Base-by-base conservation (phyloP, 2,888 invertebrate species). In the Lordiphosa andalusiaca region DNA sequence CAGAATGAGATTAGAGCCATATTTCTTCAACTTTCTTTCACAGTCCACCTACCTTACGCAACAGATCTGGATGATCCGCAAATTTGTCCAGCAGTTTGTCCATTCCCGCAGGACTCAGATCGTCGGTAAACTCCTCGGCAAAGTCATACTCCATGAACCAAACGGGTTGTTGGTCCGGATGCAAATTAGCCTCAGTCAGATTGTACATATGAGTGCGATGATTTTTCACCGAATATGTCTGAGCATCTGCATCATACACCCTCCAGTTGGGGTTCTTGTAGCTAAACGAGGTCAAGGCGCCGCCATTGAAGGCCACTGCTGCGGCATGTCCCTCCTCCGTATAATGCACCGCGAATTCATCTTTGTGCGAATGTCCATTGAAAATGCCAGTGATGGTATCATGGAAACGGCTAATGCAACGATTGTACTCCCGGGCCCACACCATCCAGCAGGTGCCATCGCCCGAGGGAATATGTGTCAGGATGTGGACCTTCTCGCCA, bases 381-480 rank as follows among this genome's bases (percentile, higher is more conserved):
- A 96, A 96, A 86, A 96, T 94, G 0, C 92, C 95, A 0, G 91
- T 91, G 41, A 97, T 94, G 4, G 93, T 95, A 42, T 92, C 91
- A 6, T 94, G 91, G 89, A 94, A 97, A 87, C 96, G 92, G 73
- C 93, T 92, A 49, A 95, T 88, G 61, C 94, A 91, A 69, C 91
- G 91, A 53, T 92, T 91, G 74, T 93, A 95, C 88, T 94, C 94
- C 48, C 92, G 90, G 0, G 92, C 90, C 95, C 96, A 98, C 0
- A 93, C 92, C 21, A 91, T 89, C 50, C 93, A 91, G 53, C 96
- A 93, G 67, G 93, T 93, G 9, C 90, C 86, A 6, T 91, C 91
- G 2, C 95, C 95, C 0, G 95, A 92, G 0, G 96, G 96, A 46
- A 97, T 93, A 83, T 98, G 98, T 0, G 93, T 92, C 47, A 98